Conservation (phyloP, 2,888 invertebrate genomes). For the Drosophila merina region DNA sequence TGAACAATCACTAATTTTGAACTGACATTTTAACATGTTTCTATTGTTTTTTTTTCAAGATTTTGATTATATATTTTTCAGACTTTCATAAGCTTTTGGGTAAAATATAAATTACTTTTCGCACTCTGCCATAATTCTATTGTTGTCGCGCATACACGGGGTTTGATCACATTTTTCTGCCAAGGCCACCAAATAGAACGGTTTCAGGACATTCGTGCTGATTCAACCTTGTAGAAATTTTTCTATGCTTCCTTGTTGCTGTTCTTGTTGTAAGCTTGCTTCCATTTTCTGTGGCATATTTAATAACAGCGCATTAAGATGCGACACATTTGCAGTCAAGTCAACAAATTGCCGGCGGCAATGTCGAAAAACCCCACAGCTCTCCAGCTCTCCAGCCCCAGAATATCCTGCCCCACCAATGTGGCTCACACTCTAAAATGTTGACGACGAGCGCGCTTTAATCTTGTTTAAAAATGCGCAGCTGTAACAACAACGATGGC, state of each 20-base stretch:
- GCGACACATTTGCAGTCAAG: slow-evolving; percentile 78
- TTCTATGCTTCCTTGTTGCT: slow-evolving; percentile 22
- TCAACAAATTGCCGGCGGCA: slow-evolving; percentile 75
- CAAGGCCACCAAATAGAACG: slow-evolving; percentile 12
- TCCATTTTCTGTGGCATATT: slow-evolving; percentile 61
- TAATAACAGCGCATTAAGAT: slow-evolving; percentile 74
- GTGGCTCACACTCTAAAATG: slow-evolving; percentile 49
- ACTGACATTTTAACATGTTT: background rate
- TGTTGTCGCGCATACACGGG: background rate
- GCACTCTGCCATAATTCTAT: slow-evolving; percentile 1
- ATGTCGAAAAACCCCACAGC: slow-evolving; percentile 30
- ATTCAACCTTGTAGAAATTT: slow-evolving; percentile 21
- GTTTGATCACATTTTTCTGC: slow-evolving; percentile 7
- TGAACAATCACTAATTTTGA: background rate
- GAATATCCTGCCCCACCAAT: slow-evolving; percentile 23
- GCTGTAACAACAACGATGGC: slow-evolving; percentile 58
- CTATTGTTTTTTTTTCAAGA: background rate
- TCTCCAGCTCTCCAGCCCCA: background rate
- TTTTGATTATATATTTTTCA: background rate
- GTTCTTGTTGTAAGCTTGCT: slow-evolving; percentile 12
- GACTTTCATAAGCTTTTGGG: background rate
- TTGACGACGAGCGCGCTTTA: slow-evolving; percentile 72
- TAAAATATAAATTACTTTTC: background rate
- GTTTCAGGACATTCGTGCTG: slow-evolving; percentile 18
- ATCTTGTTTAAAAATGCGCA: slow-evolving; percentile 78